These are phyloP conservation scores for Suncus etruscus DNA, from an alignment of 2,113 vertebrate species.

Conservation along the genomic window DNA sequence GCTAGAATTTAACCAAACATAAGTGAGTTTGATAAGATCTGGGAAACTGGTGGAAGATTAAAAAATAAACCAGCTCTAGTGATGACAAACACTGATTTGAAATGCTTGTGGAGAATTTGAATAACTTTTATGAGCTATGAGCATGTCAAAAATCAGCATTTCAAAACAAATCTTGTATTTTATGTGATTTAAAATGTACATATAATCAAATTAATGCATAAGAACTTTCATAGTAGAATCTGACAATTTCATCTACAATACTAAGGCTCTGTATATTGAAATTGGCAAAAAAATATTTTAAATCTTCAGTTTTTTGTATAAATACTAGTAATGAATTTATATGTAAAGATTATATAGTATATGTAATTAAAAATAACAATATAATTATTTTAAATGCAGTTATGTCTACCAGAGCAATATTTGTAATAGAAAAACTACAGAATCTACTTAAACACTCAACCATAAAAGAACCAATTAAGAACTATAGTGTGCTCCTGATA, in stretches of 20 bases:
- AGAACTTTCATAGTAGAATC: constrained; percentile 24
- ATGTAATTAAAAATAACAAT: not conserved
- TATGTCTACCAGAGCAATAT: constrained; percentile 46
- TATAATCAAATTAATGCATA: constrained; percentile 1
- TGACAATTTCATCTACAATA: not conserved
- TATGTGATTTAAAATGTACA: constrained; percentile 28
- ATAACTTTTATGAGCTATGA: constrained; percentile 35
- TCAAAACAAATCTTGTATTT: constrained; percentile 35
- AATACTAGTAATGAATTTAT: not conserved
- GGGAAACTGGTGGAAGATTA: constrained; percentile 8
- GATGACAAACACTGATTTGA: constrained; percentile 39
- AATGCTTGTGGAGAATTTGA: constrained; percentile 27
- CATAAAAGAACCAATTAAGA: constrained; percentile 17
- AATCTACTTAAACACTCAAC: not conserved
- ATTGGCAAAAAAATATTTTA: constrained; percentile 21
- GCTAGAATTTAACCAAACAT: constrained; percentile 4
- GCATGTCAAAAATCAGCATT: constrained; percentile 36
- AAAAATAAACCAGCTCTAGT: not conserved
- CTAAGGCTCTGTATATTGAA: not conserved
- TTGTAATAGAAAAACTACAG: constrained; percentile 37
- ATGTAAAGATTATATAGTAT: not conserved
- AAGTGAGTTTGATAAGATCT: constrained; percentile 29
- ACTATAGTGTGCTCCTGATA: not conserved
- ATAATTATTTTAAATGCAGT: not conserved
- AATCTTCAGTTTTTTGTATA: constrained; percentile 3